Evolutionary conservation across 2,888 invertebrate species (phyloP), one percentile per base, ranked within the genome.

Genomic region (Habroteleia sp.): DNA sequence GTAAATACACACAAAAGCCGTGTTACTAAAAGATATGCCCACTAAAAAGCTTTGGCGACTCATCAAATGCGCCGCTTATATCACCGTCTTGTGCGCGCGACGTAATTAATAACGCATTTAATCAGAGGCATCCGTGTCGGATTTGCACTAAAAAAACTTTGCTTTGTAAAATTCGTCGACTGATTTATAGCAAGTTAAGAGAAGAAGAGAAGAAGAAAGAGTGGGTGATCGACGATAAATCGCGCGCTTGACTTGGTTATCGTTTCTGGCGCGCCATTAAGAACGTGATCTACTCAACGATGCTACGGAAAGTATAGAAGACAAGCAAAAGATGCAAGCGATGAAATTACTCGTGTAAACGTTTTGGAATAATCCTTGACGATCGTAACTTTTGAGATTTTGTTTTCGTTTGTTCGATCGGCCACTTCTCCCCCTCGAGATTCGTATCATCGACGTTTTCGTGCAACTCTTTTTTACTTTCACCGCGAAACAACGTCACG

Each of bases 91-190:
- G 77, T 73, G 77, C 74, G 73, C 78, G 65, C 56, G 39, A 79
- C 69, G 81, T 83, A 85, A 85, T 85, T 85, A 85, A 85, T 85
- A 85, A 84, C 82, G 83, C 83, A 79, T 84, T 85, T 85, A 85
- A 85, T 85, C 85, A 83, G 82, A 58, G 77, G 79, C 78, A 79
- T 79, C 80, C 78, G 79, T 80, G 80, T 76, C 69, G 79, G 72
- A 76, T 74, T 66, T 74, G 68, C 50, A 75, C 65, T 62, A 71
- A 76, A 77, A 20, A 77, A 81, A 82, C 79, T 77, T 71, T 35
- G 76, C 74, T 66, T 62, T 74, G 77, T 82, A 83, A 84, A 84
- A 82, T 83, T 79, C 44, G 35, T 8, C 76, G 37, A 71, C 81
- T 85, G 85, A 85, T 85, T 85, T 85, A 85, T 84, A 81, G 84